Base-by-base conservation (phyloP, 2,888 invertebrate genomes). In the Stenodera caucasica region DNA sequence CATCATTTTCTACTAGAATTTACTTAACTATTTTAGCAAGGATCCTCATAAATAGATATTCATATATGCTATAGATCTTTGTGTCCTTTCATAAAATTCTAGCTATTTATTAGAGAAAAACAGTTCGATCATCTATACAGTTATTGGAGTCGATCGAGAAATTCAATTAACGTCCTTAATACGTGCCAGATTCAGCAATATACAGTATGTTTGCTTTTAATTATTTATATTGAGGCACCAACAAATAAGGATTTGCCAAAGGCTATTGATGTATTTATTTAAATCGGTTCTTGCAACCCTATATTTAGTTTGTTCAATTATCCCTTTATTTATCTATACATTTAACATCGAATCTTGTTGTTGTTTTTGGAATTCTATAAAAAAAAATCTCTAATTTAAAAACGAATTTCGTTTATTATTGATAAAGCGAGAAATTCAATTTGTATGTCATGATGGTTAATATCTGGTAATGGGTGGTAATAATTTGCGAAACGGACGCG, bases 171-270 rank as follows among this genome's bases (percentile, higher is more conserved):
- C 60, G 60, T 57, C 52, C 45, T 57, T 56, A 29, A 30, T 30
- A 53, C 56, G 55, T 60, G 59, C 54, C 55, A 63, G 11, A 33
- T 59, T 32, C 33, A 54, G 51, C 62, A 64, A 58, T 67, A 62
- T 40, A 54, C 56, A 33, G 35, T 53, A 59, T 73, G 71, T 72
- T 73, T 73, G 66, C 73, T 70, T 73, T 73, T 71, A 72, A 73
- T 72, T 73, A 73, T 72, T 72, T 72, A 72, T 69, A 70, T 72
- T 68, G 67, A 55, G 65, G 60, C 45, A 58, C 66, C 56, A 53
- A 64, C 65, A 70, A 72, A 69, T 68, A 66, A 66, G 68, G 59
- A 65, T 63, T 67, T 64, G 50, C 26, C 40, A 49, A 53, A 65
- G 63, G 68, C 54, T 29, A 58, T 23, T 40, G 37, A 32, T 53